Percentiles rank a stretch among this genome's conserved stretches.
These are phyloP conservation scores for Anoplius nigerrimus DNA, from an alignment of 2,888 invertebrate genomes.

Conservation along the genomic window DNA sequence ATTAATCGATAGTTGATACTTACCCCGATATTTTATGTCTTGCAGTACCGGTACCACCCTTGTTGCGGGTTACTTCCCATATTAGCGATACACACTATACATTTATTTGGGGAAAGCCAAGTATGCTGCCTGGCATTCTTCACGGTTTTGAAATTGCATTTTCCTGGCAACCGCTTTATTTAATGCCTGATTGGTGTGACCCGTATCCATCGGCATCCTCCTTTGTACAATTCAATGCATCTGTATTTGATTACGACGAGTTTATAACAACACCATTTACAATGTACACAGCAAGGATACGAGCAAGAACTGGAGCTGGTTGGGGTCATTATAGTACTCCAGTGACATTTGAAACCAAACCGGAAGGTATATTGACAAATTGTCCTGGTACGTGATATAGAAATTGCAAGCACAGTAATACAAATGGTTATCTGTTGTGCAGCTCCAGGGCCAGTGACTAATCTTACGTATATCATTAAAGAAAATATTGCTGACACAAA, in stretches of 20 bases:
- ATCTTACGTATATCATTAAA: slow-evolving; percentile 46
- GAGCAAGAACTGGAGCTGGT: slow-evolving; percentile 62
- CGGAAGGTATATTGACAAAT: slow-evolving; percentile 10
- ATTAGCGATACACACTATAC: slow-evolving; percentile 49
- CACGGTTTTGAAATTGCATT: slow-evolving; percentile 53
- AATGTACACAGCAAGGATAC: slow-evolving; percentile 57
- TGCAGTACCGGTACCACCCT: slow-evolving; percentile 57
- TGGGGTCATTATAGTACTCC: slow-evolving; percentile 55
- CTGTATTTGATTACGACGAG: slow-evolving; percentile 33
- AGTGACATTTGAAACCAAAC: slow-evolving; percentile 43
- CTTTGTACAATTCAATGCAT: slow-evolving; percentile 36
- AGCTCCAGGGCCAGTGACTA: slow-evolving; percentile 61
- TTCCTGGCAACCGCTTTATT: slow-evolving; percentile 49
- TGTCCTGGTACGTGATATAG: not conserved
- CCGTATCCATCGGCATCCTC: slow-evolving; percentile 8
- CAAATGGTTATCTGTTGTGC: slow-evolving; percentile 3
- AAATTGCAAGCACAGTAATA: not conserved
- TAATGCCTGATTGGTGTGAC: slow-evolving; percentile 58
- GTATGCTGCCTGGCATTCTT: slow-evolving; percentile 60
- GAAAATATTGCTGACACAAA: slow-evolving; percentile 47
- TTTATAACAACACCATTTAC: slow-evolving; percentile 50
- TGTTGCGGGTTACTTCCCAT: slow-evolving; percentile 34
- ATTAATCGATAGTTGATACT: not conserved
- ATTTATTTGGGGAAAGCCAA: slow-evolving; percentile 60
- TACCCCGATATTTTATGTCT: slow-evolving; percentile 14